Evolutionary conservation across 2,113 vertebrate species (phyloP).

Genomic region (Euleptes europaea): DNA sequence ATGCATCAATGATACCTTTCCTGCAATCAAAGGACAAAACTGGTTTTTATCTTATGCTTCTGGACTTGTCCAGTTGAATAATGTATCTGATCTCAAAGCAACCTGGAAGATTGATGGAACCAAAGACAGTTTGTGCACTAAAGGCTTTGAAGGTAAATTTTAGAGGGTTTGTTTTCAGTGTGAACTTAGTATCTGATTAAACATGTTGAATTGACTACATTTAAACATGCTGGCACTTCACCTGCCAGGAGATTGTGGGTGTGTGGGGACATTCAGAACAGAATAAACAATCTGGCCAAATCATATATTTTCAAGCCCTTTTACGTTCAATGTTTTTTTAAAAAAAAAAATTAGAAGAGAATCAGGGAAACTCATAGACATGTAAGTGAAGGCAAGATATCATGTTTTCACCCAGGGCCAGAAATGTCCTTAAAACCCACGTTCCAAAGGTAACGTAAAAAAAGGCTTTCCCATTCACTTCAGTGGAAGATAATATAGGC

Average conservation of each 20-base stretch:
- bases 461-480: background rate
- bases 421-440: background rate
- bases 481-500: background rate
- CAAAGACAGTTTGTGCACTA: conserved; percentile 78
- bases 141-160: conserved; percentile 85
- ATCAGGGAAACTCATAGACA: background rate
- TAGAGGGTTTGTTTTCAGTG: conserved; percentile 1
- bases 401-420: background rate
- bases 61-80: conserved; percentile 80
- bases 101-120: conserved; percentile 85
- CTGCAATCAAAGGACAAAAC: conserved; percentile 78
- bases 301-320: no score
- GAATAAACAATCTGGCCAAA: no score
- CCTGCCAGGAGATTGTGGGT: no score
- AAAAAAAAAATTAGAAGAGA: background rate
- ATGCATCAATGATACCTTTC: conserved; percentile 86
- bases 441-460: no score
- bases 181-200: background rate
- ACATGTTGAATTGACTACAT: background rate
- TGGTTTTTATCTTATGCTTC: conserved; percentile 89
- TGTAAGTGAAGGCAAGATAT: background rate
- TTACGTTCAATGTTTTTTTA: no score
- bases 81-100: conserved; percentile 77
- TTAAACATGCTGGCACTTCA: no score
- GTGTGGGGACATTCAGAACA: no score